phyloP scores from a whole-genome alignment of 1,140 invertebrate genomes.

The Drosophila micromelanica region DNA sequence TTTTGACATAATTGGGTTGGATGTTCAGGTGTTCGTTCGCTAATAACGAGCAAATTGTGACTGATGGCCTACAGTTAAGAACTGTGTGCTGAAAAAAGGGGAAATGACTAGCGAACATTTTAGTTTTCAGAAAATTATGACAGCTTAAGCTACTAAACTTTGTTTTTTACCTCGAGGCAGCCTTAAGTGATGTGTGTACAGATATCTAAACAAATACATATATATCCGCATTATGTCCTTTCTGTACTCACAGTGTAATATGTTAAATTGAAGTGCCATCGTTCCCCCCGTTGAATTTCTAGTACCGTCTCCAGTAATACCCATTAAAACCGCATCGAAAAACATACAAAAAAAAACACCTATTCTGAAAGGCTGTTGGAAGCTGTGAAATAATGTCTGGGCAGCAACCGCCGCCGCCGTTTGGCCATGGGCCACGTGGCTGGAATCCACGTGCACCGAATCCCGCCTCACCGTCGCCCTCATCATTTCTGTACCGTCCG shows the following conservation, averaged over 20 bases:
- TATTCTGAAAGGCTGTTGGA: constrained; percentile 15
- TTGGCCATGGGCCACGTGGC: constrained; percentile 85
- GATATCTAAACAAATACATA: too few relatives aligned
- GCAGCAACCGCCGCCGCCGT: constrained; percentile 85
- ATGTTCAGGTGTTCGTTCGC: constrained; percentile 61
- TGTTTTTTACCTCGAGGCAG: too few relatives aligned
- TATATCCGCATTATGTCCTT: background rate
- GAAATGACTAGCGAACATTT: too few relatives aligned
- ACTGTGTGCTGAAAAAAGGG: background rate
- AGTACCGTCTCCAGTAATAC: constrained; percentile 29
- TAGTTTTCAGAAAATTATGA: too few relatives aligned
- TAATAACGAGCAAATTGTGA: constrained; percentile 57
- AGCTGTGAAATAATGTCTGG: constrained; percentile 85
- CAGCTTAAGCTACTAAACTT: too few relatives aligned
- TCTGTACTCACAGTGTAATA: constrained; percentile 60
- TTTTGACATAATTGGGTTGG: constrained; percentile 72
- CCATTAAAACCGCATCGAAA: constrained; percentile 27
- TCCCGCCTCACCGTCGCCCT: constrained; percentile 83
- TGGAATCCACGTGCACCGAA: constrained; percentile 79
- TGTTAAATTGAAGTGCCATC: constrained; percentile 71
- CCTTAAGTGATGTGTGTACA: too few relatives aligned
- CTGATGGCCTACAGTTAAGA: constrained; percentile 20
- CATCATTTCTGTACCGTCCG: constrained; percentile 87
- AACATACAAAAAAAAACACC: background rate
- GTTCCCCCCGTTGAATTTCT: constrained; percentile 14